Evolutionary conservation across 30 jellyfish, hydroid and myxozoan species (phyloP).

Genomic region (Hydra vulgaris): DNA sequence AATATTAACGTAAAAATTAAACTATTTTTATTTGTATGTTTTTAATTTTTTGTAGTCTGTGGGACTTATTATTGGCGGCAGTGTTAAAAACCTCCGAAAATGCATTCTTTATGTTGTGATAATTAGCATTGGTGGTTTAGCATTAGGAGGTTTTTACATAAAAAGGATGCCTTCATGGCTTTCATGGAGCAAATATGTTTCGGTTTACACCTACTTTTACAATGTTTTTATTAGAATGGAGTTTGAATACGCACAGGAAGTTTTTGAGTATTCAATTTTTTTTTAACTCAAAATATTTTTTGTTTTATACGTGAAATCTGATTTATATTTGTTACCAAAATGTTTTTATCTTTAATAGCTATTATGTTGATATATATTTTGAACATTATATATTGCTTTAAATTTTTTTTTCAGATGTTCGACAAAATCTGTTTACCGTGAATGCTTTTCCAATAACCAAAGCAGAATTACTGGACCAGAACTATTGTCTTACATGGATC

Average conservation of each 20-base stretch:
- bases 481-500: constrained; percentile 2
- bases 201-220: constrained; percentile 33
- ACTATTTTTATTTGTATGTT: too few relatives aligned
- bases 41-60: constrained; percentile 32
- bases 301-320: background rate
- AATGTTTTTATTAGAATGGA: constrained; percentile 24
- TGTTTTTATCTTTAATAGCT: background rate
- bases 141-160: constrained; percentile 47
- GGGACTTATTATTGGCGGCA: constrained; percentile 45
- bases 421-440: background rate
- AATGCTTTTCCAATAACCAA: constrained; percentile 3
- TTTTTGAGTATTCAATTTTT: constrained; percentile 20
- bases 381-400: background rate
- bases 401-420: constrained; percentile 16
- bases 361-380: background rate
- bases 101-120: constrained; percentile 29
- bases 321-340: background rate
- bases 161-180: constrained; percentile 43
- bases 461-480: constrained; percentile 37
- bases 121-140: constrained; percentile 21
- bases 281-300: background rate
- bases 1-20: too few relatives aligned
- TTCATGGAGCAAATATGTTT: constrained; percentile 35
- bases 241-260: constrained; percentile 19
- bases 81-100: constrained; percentile 11